Conservation (phyloP, 30 jellyfish, hydroid and myxozoan genomes). For the Calvadosia cruxmelitensis region DNA sequence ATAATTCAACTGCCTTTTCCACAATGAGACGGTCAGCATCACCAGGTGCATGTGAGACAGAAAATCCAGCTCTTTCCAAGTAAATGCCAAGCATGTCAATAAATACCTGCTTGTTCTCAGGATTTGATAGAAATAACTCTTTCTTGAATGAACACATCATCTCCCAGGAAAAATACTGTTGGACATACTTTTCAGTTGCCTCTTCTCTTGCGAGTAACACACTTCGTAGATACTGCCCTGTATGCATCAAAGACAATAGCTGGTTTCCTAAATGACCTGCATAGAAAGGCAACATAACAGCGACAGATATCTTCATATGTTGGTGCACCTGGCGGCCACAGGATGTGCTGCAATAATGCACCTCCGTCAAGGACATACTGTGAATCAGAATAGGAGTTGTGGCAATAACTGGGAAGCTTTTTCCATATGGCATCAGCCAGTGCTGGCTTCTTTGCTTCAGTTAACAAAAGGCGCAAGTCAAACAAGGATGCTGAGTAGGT, state of each 20-base stretch:
- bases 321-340: conserved; percentile 17
- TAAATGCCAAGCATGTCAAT: conserved; percentile 19
- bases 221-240: no score
- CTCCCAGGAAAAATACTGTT: no score
- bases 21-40: conserved; percentile 41
- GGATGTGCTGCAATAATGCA: conserved; percentile 12
- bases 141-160: conserved; percentile 15
- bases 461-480: conserved; percentile 7
- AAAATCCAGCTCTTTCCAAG: conserved; percentile 19
- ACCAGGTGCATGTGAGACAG: conserved; percentile 13
- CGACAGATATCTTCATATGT: no score
- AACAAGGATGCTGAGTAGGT: conserved; percentile 16
- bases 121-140: conserved; percentile 17
- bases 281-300: no score
- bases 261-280: no score
- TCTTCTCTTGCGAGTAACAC: no score
- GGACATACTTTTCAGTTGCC: no score
- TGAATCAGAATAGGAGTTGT: no score
- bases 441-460: conserved; percentile 13
- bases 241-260: no score
- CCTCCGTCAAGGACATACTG: conserved; percentile 31
- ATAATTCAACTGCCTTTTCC: no score
- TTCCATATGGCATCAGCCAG: conserved; percentile 23
- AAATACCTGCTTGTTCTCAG: conserved; percentile 23
- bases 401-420: no score